These are phyloP conservation scores for Anagyrus pseudococci DNA, from an alignment of 2,888 invertebrate genomes.

Conservation along the genomic window DNA sequence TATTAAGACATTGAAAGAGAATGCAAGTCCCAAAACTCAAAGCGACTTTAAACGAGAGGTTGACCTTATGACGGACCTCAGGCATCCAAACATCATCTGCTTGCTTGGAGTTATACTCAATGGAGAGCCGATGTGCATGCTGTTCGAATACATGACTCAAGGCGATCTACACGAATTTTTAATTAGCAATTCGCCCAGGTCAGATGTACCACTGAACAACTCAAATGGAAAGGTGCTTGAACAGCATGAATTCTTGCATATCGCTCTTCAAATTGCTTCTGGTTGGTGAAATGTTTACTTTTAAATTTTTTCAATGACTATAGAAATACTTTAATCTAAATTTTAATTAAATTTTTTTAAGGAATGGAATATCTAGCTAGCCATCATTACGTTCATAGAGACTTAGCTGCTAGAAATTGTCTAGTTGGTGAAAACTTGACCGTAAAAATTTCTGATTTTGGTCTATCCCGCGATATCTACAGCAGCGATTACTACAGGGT, in stretches of 20 bases:
- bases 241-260: slow-evolving; percentile 87
- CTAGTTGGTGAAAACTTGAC: slow-evolving; percentile 92
- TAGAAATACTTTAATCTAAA: background rate
- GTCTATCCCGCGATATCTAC: slow-evolving; percentile 90
- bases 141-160: slow-evolving; percentile 97
- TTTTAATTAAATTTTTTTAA: slow-evolving; percentile 52
- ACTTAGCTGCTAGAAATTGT: slow-evolving; percentile 95
- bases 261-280: slow-evolving; percentile 85
- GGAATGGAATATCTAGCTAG: slow-evolving; percentile 88
- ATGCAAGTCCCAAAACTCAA: slow-evolving; percentile 88
- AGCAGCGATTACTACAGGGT: slow-evolving; percentile 95
- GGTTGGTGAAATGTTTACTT: slow-evolving; percentile 60
- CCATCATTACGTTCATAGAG: slow-evolving; percentile 96
- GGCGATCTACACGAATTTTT: slow-evolving; percentile 97
- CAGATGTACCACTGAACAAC: slow-evolving; percentile 64
- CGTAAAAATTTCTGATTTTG: slow-evolving; percentile 98
- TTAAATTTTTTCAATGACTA: background rate
- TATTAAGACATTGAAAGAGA: slow-evolving; percentile 93
- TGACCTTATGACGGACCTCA: slow-evolving; percentile 90
- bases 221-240: slow-evolving; percentile 79
- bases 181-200: slow-evolving; percentile 83
- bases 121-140: slow-evolving; percentile 91
- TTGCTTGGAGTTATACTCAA: slow-evolving; percentile 90
- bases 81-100: slow-evolving; percentile 95
- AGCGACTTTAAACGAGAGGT: slow-evolving; percentile 94